Conservation (phyloP, 2,113 vertebrate species). For the Recurvirostra avosetta region DNA sequence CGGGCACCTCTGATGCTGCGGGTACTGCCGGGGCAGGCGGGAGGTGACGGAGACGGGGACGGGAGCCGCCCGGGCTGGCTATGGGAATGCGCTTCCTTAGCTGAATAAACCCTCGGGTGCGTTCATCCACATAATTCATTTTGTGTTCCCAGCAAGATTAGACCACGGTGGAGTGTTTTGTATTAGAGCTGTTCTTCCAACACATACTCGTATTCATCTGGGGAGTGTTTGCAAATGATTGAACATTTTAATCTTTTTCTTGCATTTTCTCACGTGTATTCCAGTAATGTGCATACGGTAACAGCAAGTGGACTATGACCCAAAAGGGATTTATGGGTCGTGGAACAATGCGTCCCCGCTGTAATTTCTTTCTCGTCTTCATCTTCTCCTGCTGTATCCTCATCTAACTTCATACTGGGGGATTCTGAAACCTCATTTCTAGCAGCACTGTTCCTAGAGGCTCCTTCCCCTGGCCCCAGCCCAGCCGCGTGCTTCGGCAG, state of each 20-base stretch:
- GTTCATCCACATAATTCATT: background rate
- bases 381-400: background rate
- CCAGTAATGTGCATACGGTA: fast-evolving
- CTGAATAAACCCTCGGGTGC: fast-evolving
- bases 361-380: background rate
- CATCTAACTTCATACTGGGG: background rate
- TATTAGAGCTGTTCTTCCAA: background rate
- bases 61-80: fast-evolving
- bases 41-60: background rate
- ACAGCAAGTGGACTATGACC: slow-evolving; percentile 1
- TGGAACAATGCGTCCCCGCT: background rate
- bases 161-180: background rate
- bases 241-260: slow-evolving; percentile 33
- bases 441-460: background rate
- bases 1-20: background rate
- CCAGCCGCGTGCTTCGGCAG: background rate
- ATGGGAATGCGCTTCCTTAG: fast-evolving
- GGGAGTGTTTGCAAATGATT: slow-evolving; percentile 29
- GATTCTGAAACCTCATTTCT: background rate
- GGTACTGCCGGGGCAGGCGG: fast-evolving
- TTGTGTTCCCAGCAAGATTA: background rate
- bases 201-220: background rate
- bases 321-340: background rate
- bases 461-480: background rate
- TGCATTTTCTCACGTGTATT: background rate